These are phyloP conservation scores for Pachyseris speciosa DNA, from an alignment of 64 coral and sea anemone species.

Conservation along the genomic window DNA sequence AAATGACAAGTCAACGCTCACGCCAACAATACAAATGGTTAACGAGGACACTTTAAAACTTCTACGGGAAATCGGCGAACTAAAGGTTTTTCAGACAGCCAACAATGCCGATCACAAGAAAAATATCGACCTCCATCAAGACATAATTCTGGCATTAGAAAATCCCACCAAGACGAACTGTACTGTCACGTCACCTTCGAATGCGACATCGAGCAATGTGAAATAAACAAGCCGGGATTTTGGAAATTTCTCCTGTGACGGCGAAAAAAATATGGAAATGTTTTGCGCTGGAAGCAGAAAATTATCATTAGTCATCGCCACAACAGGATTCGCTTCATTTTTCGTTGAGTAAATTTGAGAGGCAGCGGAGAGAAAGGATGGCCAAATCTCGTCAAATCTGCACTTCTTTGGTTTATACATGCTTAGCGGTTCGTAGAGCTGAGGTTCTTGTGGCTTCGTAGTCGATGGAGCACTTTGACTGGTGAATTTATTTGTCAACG, in stretches of 20 bases:
- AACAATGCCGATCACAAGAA: constrained; percentile 78
- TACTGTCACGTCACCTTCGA: constrained; percentile 23
- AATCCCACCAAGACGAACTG: constrained; percentile 68
- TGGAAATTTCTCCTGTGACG: neutral
- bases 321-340: neutral
- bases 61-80: constrained; percentile 84
- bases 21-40: constrained; percentile 88
- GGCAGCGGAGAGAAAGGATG: neutral
- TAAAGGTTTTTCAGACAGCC: constrained; percentile 85
- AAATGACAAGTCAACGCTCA: constrained; percentile 46
- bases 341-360: neutral
- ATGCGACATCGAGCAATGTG: constrained; percentile 1
- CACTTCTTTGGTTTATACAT: neutral
- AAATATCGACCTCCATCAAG: constrained; percentile 81
- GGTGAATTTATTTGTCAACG: neutral
- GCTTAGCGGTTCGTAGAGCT: neutral
- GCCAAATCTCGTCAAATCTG: neutral
- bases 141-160: constrained; percentile 94
- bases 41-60: constrained; percentile 89
- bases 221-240: neutral
- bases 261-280: neutral
- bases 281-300: neutral
- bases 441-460: neutral
- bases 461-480: neutral
- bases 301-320: neutral